Percentiles rank a stretch among this genome's conserved stretches.
Evolutionary conservation across 1,140 invertebrate species (phyloP).

Genomic region (Drosophila parvula): DNA sequence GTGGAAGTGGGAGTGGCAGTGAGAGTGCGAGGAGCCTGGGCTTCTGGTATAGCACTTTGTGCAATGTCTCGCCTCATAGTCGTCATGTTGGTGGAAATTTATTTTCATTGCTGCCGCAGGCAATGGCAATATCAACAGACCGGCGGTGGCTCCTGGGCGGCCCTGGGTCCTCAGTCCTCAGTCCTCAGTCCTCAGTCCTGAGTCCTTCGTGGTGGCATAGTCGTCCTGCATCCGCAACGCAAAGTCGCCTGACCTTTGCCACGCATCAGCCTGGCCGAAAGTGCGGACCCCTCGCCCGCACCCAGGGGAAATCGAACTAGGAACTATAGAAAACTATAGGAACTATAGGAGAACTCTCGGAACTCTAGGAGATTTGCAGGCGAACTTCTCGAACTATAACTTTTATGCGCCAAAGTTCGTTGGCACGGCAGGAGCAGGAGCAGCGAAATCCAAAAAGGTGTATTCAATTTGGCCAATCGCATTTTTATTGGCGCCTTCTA

Average conservation of each 20-base stretch:
- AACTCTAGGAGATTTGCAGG: not conserved
- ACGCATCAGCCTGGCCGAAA: constrained; percentile 24
- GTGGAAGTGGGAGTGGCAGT: no score
- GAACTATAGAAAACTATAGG: not conserved
- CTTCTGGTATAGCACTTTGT: constrained; percentile 72
- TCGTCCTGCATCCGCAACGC: constrained; percentile 15
- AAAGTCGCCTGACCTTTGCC: constrained; percentile 53
- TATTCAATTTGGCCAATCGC: constrained; percentile 9
- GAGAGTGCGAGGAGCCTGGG: constrained; percentile 10
- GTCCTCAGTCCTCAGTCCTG: not conserved
- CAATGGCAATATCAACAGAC: constrained; percentile 63
- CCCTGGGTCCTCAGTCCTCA: not conserved
- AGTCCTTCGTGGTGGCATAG: not conserved
- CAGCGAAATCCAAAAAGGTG: constrained; percentile 9
- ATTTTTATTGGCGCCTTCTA: constrained; percentile 3
- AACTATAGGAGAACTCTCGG: not conserved
- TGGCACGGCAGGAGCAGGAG: not conserved
- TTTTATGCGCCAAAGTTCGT: constrained; percentile 25
- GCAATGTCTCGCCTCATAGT: constrained; percentile 78
- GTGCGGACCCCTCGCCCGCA: not conserved
- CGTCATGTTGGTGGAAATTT: constrained; percentile 79
- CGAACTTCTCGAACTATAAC: constrained; percentile 19
- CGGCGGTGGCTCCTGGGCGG: constrained; percentile 3
- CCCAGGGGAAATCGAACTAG: constrained; percentile 18
- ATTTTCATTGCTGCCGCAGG: constrained; percentile 81